Base-by-base conservation (phyloP, 2,888 invertebrate species). In the Macrosoma leucophasiata region DNA sequence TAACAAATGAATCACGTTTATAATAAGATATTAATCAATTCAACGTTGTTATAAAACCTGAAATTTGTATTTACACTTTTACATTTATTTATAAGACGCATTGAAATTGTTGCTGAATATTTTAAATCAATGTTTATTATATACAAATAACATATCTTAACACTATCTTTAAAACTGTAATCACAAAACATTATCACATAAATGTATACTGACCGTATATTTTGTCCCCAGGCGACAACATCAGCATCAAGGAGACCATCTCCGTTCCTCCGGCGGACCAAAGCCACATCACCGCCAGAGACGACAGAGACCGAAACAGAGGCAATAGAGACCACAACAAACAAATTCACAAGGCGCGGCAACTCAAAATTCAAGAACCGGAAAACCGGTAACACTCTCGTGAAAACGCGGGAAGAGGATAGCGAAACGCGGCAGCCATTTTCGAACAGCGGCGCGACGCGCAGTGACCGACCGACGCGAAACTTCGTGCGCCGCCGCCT, bases 231-330 rank as follows among this genome's bases (percentile, higher is more conserved):
- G 82, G 55, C 55, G 27, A 46, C 55, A 29, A n/a, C n/a, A n/a
- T n/a, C n/a, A n/a, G n/a, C n/a, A n/a, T n/a, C n/a, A 74, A 67
- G 40, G 70, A 76, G 30, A 59, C 63, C 17, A 54, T 50, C n/a
- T 31, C 62, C 59, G 44, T 79, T 82, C 73, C 64, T 67, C 34
- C 71, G 79, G 1, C 79, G 82, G 41, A 82, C 77, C 34, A 79
- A 78, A 56, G 67, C 78, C 13, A 76, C 81, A 1, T 55, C 72
- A 1, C 56, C 70, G 7, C 69, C 78, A 17, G 63, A 67, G 35
- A 56, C 59, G 43, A 52, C 58, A 2, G 43, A 55, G 41, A 58
- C 62, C 28, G 57, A 58, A 29, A 58, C 58, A 40, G 63, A 61
- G 42, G 36, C 45, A 26, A 31, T 43, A 11, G 64, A 66, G 18